Evolutionary conservation across 2,797 vertebrate species (phyloP).

Genomic region (Argyrosomus regius): DNA sequence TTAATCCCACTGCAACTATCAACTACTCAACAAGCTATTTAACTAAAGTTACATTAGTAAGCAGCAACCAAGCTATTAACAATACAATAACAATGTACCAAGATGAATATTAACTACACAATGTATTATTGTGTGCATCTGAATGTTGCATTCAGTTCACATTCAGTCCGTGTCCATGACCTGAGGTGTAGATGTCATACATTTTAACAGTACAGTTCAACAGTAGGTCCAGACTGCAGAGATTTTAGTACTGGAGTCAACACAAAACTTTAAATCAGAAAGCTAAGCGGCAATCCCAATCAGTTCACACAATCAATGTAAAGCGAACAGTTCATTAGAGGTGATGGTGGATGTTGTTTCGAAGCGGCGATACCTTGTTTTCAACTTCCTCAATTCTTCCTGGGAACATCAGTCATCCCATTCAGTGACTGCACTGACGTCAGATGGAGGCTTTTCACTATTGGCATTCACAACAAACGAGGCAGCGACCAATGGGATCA

Average conservation of each 20-base stretch:
- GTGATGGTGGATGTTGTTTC: conserved; percentile 5
- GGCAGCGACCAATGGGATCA: conserved; percentile 36
- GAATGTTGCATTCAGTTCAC: background rate
- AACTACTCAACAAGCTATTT: too few species aligned
- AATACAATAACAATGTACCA: background rate
- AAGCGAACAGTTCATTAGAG: conserved; percentile 4
- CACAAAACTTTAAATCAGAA: background rate
- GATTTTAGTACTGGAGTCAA: background rate
- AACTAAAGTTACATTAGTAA: background rate
- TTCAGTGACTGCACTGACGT: conserved; percentile 32
- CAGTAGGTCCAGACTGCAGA: background rate
- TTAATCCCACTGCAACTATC: too few species aligned
- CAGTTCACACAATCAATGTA: background rate
- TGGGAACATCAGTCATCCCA: conserved; percentile 40
- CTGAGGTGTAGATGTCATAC: background rate
- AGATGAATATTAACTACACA: background rate
- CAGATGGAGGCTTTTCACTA: conserved; percentile 17
- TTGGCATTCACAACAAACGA: conserved; percentile 31
- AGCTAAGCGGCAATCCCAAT: background rate
- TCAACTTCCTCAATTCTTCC: conserved; percentile 42
- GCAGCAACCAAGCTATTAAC: background rate
- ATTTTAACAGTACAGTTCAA: background rate
- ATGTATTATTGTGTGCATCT: background rate
- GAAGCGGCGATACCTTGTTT: background rate
- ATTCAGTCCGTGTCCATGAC: background rate